Evolutionary conservation across 1,140 invertebrate species (phyloP).

Genomic region (Berghia stephanieae): DNA sequence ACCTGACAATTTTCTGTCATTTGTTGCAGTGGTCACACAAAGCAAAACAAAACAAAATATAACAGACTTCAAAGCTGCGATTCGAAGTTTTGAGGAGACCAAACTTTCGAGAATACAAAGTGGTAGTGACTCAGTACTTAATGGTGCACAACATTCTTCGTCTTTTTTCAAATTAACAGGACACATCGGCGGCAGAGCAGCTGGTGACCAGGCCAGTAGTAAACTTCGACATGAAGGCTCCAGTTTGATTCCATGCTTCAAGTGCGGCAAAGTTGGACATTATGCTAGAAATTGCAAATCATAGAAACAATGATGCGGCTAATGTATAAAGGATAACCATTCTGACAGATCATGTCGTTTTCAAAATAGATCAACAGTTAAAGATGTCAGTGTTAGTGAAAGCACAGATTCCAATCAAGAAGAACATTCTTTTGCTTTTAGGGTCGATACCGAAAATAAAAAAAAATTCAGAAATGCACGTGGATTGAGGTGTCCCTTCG

Average conservation of each 20-base stretch:
- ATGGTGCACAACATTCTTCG: not conserved
- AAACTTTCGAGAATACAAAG: not conserved
- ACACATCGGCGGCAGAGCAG: not conserved
- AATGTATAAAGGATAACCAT: slow-evolving; percentile 12
- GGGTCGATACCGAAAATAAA: too few species aligned
- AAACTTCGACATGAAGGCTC: not conserved
- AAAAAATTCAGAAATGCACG: too few species aligned
- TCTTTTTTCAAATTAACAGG: not conserved
- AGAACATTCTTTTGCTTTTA: too few species aligned
- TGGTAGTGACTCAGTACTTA: not conserved
- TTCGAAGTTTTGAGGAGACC: slow-evolving; percentile 27
- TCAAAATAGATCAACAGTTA: too few species aligned
- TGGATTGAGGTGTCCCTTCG: not conserved
- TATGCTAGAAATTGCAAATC: not conserved
- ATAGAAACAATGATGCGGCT: slow-evolving; percentile 13
- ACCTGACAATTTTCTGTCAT: slow-evolving; percentile 12
- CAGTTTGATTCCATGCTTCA: not conserved
- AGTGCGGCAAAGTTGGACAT: slow-evolving; percentile 4
- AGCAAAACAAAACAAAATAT: slow-evolving; percentile 22
- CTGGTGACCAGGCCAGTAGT: not conserved
- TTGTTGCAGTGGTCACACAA: slow-evolving; percentile 27
- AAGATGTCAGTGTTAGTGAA: too few species aligned
- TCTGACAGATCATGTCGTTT: not conserved
- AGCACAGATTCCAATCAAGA: too few species aligned
- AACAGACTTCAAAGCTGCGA: slow-evolving; percentile 31